A percentile compares a stretch with the other conserved stretches of the same genome.
phyloP scores from a whole-genome alignment of 2,113 vertebrate species.

The Callopanchax toddi region DNA sequence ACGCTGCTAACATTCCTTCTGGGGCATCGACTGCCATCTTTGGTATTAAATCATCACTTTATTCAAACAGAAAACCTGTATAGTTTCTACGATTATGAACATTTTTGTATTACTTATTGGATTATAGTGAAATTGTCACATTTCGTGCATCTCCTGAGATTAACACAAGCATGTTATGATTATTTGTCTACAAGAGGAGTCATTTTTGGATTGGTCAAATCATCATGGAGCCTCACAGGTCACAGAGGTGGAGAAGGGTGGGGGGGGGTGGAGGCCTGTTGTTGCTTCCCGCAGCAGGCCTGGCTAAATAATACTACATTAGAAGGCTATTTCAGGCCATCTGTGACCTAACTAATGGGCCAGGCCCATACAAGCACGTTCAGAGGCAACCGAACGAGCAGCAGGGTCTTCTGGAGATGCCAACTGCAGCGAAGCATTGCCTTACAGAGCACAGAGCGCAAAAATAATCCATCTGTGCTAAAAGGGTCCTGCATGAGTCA shows the following conservation, averaged over 20 bases:
- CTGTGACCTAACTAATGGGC: slow-evolving; percentile 59
- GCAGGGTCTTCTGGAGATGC: slow-evolving; percentile 19
- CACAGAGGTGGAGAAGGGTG: slow-evolving; percentile 15
- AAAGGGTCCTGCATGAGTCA: slow-evolving; percentile 15
- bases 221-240: slow-evolving; percentile 25
- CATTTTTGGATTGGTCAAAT: slow-evolving; percentile 7
- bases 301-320: slow-evolving; percentile 65
- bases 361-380: slow-evolving; percentile 66
- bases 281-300: slow-evolving; percentile 52
- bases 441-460: slow-evolving; percentile 12
- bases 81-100: slow-evolving; percentile 25
- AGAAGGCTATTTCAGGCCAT: slow-evolving; percentile 72
- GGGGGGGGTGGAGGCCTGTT: slow-evolving; percentile 50
- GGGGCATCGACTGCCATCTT: slow-evolving; percentile 22
- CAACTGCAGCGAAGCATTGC: slow-evolving; percentile 26
- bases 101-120: slow-evolving; percentile 22
- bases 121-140: slow-evolving; percentile 6
- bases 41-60: slow-evolving; percentile 52
- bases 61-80: slow-evolving; percentile 37
- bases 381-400: slow-evolving; percentile 52
- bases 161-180: not conserved
- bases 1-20: slow-evolving; percentile 47
- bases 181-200: not conserved
- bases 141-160: not conserved
- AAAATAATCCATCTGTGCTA: slow-evolving; percentile 9